Base-by-base conservation (phyloP, 1,140 invertebrate species). In the Bombus confusus region DNA sequence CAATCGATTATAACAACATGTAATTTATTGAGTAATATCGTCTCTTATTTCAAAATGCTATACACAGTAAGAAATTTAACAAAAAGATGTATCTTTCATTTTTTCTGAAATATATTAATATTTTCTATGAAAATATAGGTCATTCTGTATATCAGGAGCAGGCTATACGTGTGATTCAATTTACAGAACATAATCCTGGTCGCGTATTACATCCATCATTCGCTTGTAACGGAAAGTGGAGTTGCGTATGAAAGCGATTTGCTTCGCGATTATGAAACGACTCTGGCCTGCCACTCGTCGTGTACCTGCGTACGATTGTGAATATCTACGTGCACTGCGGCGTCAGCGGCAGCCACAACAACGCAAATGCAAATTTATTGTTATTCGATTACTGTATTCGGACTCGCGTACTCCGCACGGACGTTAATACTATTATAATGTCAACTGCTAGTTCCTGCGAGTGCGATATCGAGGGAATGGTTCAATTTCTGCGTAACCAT, bases 281-380 rank as follows among this genome's bases (percentile, higher is more conserved):
- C 93, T 89, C 92, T 84, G 88, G 69, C 71, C 75, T 80, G 83
- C 85, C 80, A 83, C 77, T 86, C 89, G 86, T 87, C 86, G 80
- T 78, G 87, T 87, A 86, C 66, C 86, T 80, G 80, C 62, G 25
- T 68, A 89, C 86, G 90, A 87, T 92, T 88, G 90, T 88, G 91
- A 93, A 91, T 93, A 91, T 92, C 91, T 93, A 91, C 93, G 91
- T 91, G 90, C 90, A 88, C 92, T 94, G 93, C 88, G 92, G 92
- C 88, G 92, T 90, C 87, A 91, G 86, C 90, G 92, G 88, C 88
- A 81, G 89, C 93, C 93, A 86, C 93, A 93, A 93, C 92, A 94
- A 93, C 93, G 93, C 91, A 92, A 94, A 94, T 94, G 92, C 93
- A 94, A 94, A 95, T 94, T 94, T 94, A 95, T 94, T 93, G 93